Evolutionary conservation across 2,888 invertebrate genomes (phyloP).

Genomic region (Netelia fuscicornis): DNA sequence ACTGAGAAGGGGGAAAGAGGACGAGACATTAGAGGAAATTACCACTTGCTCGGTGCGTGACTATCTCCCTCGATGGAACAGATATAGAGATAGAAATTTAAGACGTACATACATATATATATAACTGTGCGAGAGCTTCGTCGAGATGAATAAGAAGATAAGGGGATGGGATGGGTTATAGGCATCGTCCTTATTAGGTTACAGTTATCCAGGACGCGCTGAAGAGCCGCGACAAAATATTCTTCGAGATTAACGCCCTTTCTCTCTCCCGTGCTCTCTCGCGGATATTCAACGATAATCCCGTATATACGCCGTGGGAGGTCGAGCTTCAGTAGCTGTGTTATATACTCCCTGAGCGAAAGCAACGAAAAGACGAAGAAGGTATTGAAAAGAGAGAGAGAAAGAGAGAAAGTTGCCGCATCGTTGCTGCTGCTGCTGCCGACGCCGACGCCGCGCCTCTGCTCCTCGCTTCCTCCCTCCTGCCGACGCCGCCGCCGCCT

Average conservation of each 20-base stretch:
- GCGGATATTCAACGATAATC: slow-evolving; percentile 77
- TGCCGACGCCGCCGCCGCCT: slow-evolving; percentile 62
- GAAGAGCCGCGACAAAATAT: slow-evolving; percentile 76
- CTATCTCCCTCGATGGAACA: slow-evolving; percentile 60
- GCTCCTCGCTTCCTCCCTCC: slow-evolving; percentile 48
- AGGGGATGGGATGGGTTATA: slow-evolving; percentile 54
- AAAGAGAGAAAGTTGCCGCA: slow-evolving; percentile 71
- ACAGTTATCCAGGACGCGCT: slow-evolving; percentile 75
- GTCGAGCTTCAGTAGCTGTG: slow-evolving; percentile 64
- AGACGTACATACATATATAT: slow-evolving; percentile 18
- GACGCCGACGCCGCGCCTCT: slow-evolving; percentile 41
- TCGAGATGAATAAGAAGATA: slow-evolving; percentile 67
- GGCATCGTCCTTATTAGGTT: slow-evolving; percentile 80
- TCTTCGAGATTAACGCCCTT: slow-evolving; percentile 81
- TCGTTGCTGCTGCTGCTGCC: slow-evolving; percentile 53
- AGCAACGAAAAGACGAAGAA: slow-evolving; percentile 21
- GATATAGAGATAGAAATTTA: slow-evolving; percentile 34
- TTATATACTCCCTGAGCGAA: slow-evolving; percentile 50
- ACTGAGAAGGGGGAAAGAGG: slow-evolving; percentile 6
- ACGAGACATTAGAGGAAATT: slow-evolving; percentile 80
- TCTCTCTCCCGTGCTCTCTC: slow-evolving; percentile 69
- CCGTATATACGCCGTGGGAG: slow-evolving; percentile 74
- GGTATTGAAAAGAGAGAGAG: slow-evolving; percentile 39
- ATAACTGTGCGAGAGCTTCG: slow-evolving; percentile 11
- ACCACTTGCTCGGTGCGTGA: slow-evolving; percentile 78